phyloP scores from a whole-genome alignment of 2,888 invertebrate species.

The Brassicogethes aeneus region DNA sequence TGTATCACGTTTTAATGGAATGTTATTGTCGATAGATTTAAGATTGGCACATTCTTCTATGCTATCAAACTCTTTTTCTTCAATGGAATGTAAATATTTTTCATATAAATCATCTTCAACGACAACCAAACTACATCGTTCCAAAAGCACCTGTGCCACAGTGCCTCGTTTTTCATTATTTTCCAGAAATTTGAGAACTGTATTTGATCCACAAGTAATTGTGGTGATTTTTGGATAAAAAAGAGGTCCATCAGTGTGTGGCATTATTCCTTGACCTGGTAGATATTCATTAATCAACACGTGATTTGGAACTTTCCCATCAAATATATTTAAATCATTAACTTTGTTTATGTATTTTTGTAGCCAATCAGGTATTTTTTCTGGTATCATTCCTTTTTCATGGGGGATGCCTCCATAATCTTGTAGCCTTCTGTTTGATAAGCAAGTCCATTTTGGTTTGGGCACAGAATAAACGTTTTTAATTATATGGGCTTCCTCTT shows the following conservation, averaged over 20 bases:
- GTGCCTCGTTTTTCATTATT: constrained; percentile 38
- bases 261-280: constrained; percentile 93
- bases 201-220: constrained; percentile 84
- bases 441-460: constrained; percentile 91
- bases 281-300: constrained; percentile 91
- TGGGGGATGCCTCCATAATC: constrained; percentile 97
- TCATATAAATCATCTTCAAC: constrained; percentile 76
- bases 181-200: constrained; percentile 76
- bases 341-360: constrained; percentile 62
- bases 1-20: constrained; percentile 45
- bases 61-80: constrained; percentile 57
- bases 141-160: constrained; percentile 69
- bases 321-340: constrained; percentile 58
- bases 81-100: constrained; percentile 79
- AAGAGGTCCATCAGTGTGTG: constrained; percentile 91
- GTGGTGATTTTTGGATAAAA: constrained; percentile 91
- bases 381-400: constrained; percentile 86
- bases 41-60: constrained; percentile 51
- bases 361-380: constrained; percentile 82
- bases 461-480: constrained; percentile 70
- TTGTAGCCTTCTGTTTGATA: constrained; percentile 85
- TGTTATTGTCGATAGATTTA: constrained; percentile 42
- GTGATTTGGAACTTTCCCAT: constrained; percentile 75
- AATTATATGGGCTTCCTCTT: constrained; percentile 64
- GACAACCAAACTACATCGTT: constrained; percentile 81